Evolutionary conservation across 2,888 invertebrate genomes (phyloP).

Genomic region (Protodeltote pygarga): DNA sequence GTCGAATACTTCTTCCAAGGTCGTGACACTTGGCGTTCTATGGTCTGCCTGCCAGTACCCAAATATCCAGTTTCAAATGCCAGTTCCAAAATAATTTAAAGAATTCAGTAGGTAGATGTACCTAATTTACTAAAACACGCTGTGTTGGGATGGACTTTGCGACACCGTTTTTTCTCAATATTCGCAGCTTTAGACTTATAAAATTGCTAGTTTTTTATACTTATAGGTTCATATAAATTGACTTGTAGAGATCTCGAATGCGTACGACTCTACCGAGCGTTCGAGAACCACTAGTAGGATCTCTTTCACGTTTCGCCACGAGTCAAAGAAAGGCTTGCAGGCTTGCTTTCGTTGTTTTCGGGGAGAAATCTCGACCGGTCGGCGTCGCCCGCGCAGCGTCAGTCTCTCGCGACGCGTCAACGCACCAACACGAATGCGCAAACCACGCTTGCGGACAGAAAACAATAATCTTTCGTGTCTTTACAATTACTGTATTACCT

Average conservation of each 20-base stretch:
- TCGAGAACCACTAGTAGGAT: slow-evolving; percentile 63
- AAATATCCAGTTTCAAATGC: too few species aligned
- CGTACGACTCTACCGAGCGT: background rate
- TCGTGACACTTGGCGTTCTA: too few species aligned
- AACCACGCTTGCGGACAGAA: slow-evolving; percentile 18
- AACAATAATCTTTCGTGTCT: slow-evolving; percentile 47
- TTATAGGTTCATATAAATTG: too few species aligned
- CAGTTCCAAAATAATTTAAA: too few species aligned
- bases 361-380: slow-evolving; percentile 85
- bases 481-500: slow-evolving; percentile 37
- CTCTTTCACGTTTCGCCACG: slow-evolving; percentile 72
- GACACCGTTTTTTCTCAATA: too few species aligned
- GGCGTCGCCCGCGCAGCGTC: slow-evolving; percentile 52
- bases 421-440: slow-evolving; percentile 50
- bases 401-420: slow-evolving; percentile 68
- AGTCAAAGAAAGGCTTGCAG: slow-evolving; percentile 79
- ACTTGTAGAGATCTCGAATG: background rate
- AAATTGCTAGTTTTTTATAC: too few species aligned
- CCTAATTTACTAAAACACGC: too few species aligned
- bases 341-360: slow-evolving; percentile 85
- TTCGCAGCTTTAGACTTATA: too few species aligned
- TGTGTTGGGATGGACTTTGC: too few species aligned
- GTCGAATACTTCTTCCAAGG: too few species aligned
- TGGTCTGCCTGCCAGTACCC: too few species aligned
- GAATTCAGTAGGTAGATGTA: too few species aligned